These are phyloP conservation scores for Erebia epiphron DNA, from an alignment of 2,888 invertebrate species.

Conservation along the genomic window DNA sequence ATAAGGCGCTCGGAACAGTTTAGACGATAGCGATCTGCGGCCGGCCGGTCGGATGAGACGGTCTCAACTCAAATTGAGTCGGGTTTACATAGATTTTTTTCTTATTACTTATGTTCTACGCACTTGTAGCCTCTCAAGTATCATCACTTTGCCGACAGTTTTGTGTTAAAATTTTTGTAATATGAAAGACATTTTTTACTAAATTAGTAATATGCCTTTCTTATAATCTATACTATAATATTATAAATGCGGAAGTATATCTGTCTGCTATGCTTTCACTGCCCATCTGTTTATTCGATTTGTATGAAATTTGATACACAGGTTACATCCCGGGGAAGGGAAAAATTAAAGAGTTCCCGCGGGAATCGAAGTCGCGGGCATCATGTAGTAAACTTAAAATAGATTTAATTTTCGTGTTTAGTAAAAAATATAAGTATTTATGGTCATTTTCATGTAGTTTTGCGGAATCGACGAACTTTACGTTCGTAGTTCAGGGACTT, in stretches of 20 bases:
- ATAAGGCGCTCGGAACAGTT: slow-evolving; percentile 76
- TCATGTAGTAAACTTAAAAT: too few species aligned
- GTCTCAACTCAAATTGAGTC: slow-evolving; percentile 69
- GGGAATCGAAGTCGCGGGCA: too few species aligned
- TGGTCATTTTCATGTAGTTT: not conserved
- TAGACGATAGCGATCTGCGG: slow-evolving; percentile 74
- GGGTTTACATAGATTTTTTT: slow-evolving; percentile 70
- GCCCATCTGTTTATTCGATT: too few species aligned
- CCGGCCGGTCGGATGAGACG: slow-evolving; percentile 50
- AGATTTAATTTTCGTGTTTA: too few species aligned
- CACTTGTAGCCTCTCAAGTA: slow-evolving; percentile 34
- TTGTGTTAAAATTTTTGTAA: slow-evolving; percentile 36
- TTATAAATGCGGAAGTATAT: too few species aligned
- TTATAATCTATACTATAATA: too few species aligned
- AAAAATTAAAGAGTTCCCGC: too few species aligned
- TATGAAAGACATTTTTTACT: not conserved
- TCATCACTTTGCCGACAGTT: slow-evolving; percentile 27
- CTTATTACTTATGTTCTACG: slow-evolving; percentile 56
- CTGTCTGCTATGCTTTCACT: too few species aligned
- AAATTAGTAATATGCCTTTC: not conserved
- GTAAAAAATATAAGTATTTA: too few species aligned
- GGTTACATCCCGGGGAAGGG: too few species aligned
- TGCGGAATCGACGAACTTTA: not conserved
- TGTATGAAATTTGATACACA: too few species aligned
- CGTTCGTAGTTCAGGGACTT: not conserved